Percentiles rank a stretch among this genome's conserved stretches.
Conservation (phyloP, 2,888 invertebrate genomes). For the Cerceris rybyensis region DNA sequence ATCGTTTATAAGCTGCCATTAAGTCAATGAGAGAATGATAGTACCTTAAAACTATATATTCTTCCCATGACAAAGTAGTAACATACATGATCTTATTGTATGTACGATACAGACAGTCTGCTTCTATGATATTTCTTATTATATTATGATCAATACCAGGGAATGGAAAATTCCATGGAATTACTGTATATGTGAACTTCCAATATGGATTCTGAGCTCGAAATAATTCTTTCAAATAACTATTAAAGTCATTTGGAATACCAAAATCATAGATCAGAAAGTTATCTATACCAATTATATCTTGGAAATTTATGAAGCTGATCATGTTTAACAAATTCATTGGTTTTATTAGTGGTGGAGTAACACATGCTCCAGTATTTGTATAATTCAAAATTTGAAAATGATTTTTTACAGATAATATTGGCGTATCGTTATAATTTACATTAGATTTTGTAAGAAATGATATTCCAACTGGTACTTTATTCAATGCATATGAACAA, state of each 20-base stretch:
- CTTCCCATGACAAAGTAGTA: conserved; percentile 85
- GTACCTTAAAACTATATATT: conserved; percentile 86
- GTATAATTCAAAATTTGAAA: conserved; percentile 76
- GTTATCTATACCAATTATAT: conserved; percentile 86
- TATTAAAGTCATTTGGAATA: conserved; percentile 81
- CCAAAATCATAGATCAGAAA: conserved; percentile 87
- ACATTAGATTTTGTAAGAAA: conserved; percentile 66
- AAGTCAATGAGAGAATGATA: conserved; percentile 84
- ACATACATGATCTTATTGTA: conserved; percentile 82
- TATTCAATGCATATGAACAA: conserved; percentile 67
- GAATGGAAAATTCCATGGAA: conserved; percentile 87
- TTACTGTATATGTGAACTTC: conserved; percentile 84
- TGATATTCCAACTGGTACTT: conserved; percentile 74
- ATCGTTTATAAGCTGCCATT: conserved; percentile 83
- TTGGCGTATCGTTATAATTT: conserved; percentile 59
- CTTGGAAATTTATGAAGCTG: conserved; percentile 87
- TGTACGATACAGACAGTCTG: conserved; percentile 87
- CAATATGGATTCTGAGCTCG: conserved; percentile 74
- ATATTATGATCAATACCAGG: conserved; percentile 79
- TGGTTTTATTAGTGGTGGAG: conserved; percentile 84
- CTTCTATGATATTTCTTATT: conserved; percentile 83
- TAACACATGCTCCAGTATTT: conserved; percentile 86
- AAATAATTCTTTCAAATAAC: conserved; percentile 80
- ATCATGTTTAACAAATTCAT: conserved; percentile 84
- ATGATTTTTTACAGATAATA: conserved; percentile 66